Percentiles rank a stretch among this genome's conserved stretches.
phyloP scores from a whole-genome alignment of 2,888 invertebrate genomes.

The Agrochola lychnidis region DNA sequence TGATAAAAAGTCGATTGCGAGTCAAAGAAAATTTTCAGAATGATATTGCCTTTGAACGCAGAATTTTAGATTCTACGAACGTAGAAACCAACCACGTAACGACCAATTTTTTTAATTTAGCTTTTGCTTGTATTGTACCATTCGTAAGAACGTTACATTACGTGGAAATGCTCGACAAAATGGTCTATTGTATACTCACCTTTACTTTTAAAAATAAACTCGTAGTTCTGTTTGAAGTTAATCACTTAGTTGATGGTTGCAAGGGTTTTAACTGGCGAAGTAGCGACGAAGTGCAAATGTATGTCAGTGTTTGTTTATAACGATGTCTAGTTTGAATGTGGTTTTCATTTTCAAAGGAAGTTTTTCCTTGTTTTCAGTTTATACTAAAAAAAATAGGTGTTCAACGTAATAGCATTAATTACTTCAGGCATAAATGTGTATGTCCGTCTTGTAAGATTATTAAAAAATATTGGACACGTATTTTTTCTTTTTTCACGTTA shows the following conservation, averaged over 20 bases:
- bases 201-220: constrained; percentile 27
- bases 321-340: constrained; percentile 4
- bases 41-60: constrained; percentile 12
- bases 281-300: constrained; percentile 40
- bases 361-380: not conserved
- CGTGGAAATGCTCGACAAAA: too few species aligned
- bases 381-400: not conserved
- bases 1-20: not conserved
- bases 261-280: constrained; percentile 25
- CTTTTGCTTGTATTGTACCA: too few species aligned
- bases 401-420: too few species aligned
- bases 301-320: constrained; percentile 44
- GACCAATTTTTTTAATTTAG: too few species aligned
- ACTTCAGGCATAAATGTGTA: too few species aligned
- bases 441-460: too few species aligned
- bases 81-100: too few species aligned
- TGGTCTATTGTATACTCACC: too few species aligned
- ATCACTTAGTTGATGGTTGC: constrained; percentile 43
- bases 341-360: constrained; percentile 25
- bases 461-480: too few species aligned
- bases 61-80: constrained; percentile 10
- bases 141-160: too few species aligned
- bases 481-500: too few species aligned
- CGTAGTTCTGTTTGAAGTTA: constrained; percentile 26
- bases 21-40: not conserved